Conservation (phyloP, 2,797 vertebrate species). For the Darevskia nairensis region DNA sequence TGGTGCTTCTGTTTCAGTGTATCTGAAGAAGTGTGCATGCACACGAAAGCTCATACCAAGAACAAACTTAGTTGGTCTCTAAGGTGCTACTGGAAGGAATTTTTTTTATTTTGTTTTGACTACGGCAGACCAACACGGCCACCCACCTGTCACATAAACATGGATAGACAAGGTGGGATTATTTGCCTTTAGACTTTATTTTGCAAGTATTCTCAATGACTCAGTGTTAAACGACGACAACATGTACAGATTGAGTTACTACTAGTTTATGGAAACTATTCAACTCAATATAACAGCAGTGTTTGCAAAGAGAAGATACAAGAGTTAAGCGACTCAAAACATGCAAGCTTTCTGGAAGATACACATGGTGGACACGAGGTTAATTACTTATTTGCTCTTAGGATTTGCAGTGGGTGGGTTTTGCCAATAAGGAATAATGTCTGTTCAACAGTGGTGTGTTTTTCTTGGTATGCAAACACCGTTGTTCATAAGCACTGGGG, state of each 20-base stretch:
- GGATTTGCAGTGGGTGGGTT: neutral
- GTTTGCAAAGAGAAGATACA: neutral
- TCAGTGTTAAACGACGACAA: neutral
- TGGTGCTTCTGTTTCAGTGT: too few species aligned
- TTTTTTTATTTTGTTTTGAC: too few species aligned
- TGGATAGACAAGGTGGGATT: neutral
- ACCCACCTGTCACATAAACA: too few species aligned
- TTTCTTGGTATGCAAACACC: neutral
- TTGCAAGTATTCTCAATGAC: neutral
- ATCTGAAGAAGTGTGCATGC: too few species aligned
- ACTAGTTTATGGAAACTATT: too few species aligned
- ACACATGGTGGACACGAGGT: neutral
- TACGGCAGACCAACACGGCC: too few species aligned
- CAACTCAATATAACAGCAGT: too few species aligned
- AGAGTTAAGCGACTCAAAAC: neutral
- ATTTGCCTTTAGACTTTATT: neutral
- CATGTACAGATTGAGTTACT: neutral
- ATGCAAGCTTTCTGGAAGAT: neutral
- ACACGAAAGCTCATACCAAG: too few species aligned
- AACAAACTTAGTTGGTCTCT: too few species aligned
- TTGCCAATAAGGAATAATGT: neutral
- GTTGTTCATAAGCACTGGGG: neutral
- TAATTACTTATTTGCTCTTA: neutral
- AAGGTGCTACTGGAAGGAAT: too few species aligned
- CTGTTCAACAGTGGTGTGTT: neutral